Evolutionary conservation across 2,113 vertebrate genomes (phyloP), one percentile per base, ranked within the genome.

Genomic region (Synchiropus splendidus): DNA sequence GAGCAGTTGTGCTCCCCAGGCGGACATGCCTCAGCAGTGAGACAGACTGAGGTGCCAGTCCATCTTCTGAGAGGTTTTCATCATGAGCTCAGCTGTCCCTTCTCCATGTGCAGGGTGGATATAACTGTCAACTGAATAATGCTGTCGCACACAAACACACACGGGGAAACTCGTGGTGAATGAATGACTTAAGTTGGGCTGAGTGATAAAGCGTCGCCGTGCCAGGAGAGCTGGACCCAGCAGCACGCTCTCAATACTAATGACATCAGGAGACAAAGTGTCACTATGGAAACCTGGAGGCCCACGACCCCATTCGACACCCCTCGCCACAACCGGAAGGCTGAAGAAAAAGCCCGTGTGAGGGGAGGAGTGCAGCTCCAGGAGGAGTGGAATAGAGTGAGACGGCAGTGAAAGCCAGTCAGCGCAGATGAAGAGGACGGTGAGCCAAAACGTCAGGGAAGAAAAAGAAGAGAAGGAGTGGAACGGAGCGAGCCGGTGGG

Each of bases 241-340:
- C 49, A 42, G 63, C 73, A 72, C 76, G 68, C 45, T 70, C 16
- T 72, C 74, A 78, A 81, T 83, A 74, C 66, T 76, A 83, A 80
- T 75, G 74, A 66, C 74, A 81, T 75, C 66, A 75, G 53, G 64
- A 75, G 44, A 81, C 78, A 77, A 72, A 53, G 69, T 68, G 44
- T 82, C 56, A 42, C 78, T 57, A 82, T 75, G 70, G 73, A 51
- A 80, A 80, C 74, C 62, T 52, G 57, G 54, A 67, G 44, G 55
- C 64, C 52, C 54, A 38, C 14, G 51, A 44, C 43, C 42, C 13
- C 45, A 54, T 65, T 54, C 44, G 48, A 30, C 38, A 56, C 16
- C 34, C 37, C 53, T 61, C 16, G 50, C 54, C 51, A 56, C 44
- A 39, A 79, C 61, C 60, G 67, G 63, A 75, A 74, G 51, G 18